Percentiles rank a stretch among this genome's conserved stretches.
Evolutionary conservation across 2,797 vertebrate genomes (phyloP).

Genomic region (Gephyroberyx darwinii): DNA sequence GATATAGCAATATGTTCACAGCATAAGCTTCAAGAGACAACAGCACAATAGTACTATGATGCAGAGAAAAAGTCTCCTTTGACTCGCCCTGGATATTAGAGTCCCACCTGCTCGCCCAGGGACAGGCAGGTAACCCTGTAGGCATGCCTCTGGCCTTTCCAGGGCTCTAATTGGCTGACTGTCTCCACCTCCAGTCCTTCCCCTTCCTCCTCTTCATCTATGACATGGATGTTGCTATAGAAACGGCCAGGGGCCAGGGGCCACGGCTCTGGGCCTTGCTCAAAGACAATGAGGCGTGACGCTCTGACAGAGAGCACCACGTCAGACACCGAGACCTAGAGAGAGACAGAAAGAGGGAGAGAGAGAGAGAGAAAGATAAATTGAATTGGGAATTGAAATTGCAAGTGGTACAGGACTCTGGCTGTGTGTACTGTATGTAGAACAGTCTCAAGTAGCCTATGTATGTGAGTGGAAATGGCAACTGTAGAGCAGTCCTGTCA

Average conservation of each 20-base stretch:
- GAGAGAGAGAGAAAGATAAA: background rate
- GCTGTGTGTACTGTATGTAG: constrained; percentile 21
- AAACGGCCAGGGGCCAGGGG: constrained; percentile 71
- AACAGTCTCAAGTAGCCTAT: constrained; percentile 48
- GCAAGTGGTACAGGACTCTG: constrained; percentile 8
- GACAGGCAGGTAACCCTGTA: constrained; percentile 61
- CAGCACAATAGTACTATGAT: background rate
- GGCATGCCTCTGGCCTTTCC: constrained; percentile 67
- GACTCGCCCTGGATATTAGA: constrained; percentile 32
- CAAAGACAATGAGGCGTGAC: constrained; percentile 67
- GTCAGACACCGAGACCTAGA: constrained; percentile 30
- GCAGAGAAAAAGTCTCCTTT: constrained; percentile 41
- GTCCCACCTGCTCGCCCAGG: constrained; percentile 76
- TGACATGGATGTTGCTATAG: constrained; percentile 58
- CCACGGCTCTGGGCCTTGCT: constrained; percentile 72
- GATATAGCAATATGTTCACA: constrained; percentile 9
- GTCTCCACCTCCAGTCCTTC: constrained; percentile 43
- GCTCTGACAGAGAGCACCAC: constrained; percentile 67
- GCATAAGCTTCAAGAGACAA: constrained; percentile 19
- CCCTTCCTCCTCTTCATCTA: constrained; percentile 4
- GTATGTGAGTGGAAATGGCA: constrained; percentile 47
- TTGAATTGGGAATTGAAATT: constrained; percentile 2
- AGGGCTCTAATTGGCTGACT: constrained; percentile 56
- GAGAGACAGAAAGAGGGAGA: background rate
- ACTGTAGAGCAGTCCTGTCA: constrained; percentile 54